Conservation (phyloP, 2,888 invertebrate genomes). For the Dicyrtoma fusca region DNA sequence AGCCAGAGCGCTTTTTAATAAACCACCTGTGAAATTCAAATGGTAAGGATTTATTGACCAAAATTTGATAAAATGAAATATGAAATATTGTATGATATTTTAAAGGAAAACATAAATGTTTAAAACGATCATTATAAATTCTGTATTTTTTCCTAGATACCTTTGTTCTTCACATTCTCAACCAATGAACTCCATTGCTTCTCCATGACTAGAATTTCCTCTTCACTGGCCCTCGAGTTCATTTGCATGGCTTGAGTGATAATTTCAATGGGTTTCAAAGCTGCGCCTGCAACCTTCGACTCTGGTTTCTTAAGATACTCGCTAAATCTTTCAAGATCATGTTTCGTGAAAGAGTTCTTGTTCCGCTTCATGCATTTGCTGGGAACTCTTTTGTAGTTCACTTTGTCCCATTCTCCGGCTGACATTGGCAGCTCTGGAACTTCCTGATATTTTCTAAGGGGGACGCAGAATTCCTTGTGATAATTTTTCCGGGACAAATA, state of each 20-base stretch:
- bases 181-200: slow-evolving; percentile 47
- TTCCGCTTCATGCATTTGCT: slow-evolving; percentile 43
- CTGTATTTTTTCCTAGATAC: slow-evolving; percentile 4
- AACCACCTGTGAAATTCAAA: no score
- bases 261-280: slow-evolving; percentile 47
- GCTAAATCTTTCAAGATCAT: slow-evolving; percentile 41
- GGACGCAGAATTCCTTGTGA: slow-evolving; percentile 43
- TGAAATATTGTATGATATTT: neutral
- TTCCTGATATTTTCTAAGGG: slow-evolving; percentile 35
- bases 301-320: slow-evolving; percentile 34
- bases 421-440: slow-evolving; percentile 45
- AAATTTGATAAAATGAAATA: neutral
- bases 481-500: slow-evolving; percentile 42
- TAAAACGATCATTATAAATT: no score
- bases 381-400: slow-evolving; percentile 47
- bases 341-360: slow-evolving; percentile 36
- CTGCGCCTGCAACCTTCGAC: slow-evolving; percentile 47
- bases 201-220: slow-evolving; percentile 26
- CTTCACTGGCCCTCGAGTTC: neutral
- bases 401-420: slow-evolving; percentile 35
- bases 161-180: slow-evolving; percentile 39
- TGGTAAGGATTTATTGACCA: no score
- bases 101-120: neutral
- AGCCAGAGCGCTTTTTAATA: slow-evolving; percentile 40
- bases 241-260: slow-evolving; percentile 32